Percentiles rank a stretch among this genome's conserved stretches.
Conservation (phyloP, 1,140 invertebrate genomes). For the Amyelois transitella region DNA sequence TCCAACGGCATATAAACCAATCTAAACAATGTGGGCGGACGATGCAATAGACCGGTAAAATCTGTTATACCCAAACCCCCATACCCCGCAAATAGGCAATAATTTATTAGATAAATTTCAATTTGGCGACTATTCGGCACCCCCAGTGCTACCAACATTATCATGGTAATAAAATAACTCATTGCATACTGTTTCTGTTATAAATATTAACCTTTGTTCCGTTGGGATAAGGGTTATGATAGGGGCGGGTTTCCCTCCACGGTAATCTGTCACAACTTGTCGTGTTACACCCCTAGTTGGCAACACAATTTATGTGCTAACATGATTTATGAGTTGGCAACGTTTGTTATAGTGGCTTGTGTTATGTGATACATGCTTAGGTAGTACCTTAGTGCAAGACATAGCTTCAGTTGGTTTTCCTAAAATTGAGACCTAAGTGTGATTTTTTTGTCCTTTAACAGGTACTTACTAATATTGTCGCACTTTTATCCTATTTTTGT, state of each 20-base stretch:
- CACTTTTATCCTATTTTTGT: too few species aligned
- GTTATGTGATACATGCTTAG: not conserved
- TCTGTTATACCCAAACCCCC: constrained; percentile 7
- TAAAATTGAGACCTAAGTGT: too few species aligned
- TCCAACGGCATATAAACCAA: too few species aligned
- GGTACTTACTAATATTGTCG: too few species aligned
- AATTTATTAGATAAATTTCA: constrained; percentile 72
- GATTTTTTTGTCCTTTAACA: too few species aligned
- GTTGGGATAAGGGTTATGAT: constrained; percentile 17
- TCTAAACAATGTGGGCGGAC: not conserved
- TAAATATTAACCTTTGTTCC: constrained; percentile 13
- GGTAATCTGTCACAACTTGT: constrained; percentile 59
- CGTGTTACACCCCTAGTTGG: constrained; percentile 45
- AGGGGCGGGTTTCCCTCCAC: constrained; percentile 17
- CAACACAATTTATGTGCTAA: constrained; percentile 66
- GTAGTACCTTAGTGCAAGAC: too few species aligned
- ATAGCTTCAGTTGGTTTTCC: too few species aligned
- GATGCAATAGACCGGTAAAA: not conserved
- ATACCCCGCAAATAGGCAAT: constrained; percentile 41
- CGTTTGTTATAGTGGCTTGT: not conserved
- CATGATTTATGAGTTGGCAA: constrained; percentile 55
- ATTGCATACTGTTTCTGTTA: constrained; percentile 16
- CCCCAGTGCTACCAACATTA: constrained; percentile 49
- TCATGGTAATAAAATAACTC: constrained; percentile 55
- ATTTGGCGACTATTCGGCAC: constrained; percentile 57